Evolutionary conservation across 2,888 invertebrate species (phyloP).

Genomic region (Actias luna): DNA sequence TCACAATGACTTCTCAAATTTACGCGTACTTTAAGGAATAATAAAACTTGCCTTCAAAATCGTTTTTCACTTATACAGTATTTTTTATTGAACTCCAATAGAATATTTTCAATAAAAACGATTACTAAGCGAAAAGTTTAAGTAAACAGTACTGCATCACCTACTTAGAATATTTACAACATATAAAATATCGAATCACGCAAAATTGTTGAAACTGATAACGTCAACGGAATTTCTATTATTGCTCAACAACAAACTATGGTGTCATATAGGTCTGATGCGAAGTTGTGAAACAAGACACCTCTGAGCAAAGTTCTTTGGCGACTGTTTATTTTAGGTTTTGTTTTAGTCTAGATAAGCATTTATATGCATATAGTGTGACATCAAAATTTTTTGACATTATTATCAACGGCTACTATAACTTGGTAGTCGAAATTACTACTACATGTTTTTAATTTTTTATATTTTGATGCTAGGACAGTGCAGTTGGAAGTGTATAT

Average conservation of each 20-base stretch:
- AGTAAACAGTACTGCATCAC: background rate
- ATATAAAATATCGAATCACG: conserved; percentile 14
- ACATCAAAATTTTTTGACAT: background rate
- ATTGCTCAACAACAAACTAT: conserved; percentile 37
- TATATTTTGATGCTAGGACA: too few species aligned
- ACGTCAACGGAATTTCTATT: conserved; percentile 24
- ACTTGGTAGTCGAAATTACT: too few species aligned
- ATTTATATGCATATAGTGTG: conserved; percentile 14
- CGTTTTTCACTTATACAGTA: too few species aligned
- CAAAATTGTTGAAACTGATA: conserved; percentile 15
- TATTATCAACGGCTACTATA: too few species aligned
- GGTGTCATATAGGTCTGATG: conserved; percentile 29
- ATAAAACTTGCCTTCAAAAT: too few species aligned
- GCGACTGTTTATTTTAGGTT: conserved; percentile 15
- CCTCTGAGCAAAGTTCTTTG: conserved; percentile 23
- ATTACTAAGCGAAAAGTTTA: too few species aligned
- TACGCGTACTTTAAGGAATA: too few species aligned
- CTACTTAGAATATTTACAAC: conserved; percentile 8
- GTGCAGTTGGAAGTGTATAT: too few species aligned
- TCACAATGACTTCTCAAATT: too few species aligned
- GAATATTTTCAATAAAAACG: background rate
- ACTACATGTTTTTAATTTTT: too few species aligned
- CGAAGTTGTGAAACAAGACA: conserved; percentile 36
- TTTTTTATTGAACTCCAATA: too few species aligned
- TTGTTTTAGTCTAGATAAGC: conserved; percentile 6